Conservation (phyloP, 2,888 invertebrate genomes). For the Cryptophagus acutangulus region DNA sequence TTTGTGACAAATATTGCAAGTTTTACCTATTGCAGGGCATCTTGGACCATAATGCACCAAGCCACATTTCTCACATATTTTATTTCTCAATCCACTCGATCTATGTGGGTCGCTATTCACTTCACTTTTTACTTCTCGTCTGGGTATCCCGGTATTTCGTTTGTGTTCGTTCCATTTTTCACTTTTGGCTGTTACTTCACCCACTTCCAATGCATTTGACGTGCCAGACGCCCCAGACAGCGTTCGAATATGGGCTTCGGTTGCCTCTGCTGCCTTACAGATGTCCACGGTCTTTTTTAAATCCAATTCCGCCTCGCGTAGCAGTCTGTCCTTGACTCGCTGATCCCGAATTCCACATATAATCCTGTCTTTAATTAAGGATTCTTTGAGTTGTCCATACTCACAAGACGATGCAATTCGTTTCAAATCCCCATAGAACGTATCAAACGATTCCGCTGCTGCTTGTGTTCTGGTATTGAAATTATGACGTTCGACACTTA, state of each 20-base stretch:
- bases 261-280: constrained; percentile 13
- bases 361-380: constrained; percentile 5
- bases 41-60: background rate
- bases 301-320: constrained; percentile 7
- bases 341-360: constrained; percentile 1
- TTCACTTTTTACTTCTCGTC: background rate
- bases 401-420: constrained; percentile 2
- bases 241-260: constrained; percentile 6
- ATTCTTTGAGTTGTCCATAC: constrained; percentile 3
- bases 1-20: constrained; percentile 1
- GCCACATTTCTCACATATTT: constrained; percentile 1
- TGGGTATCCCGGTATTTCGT: background rate
- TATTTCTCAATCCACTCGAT: constrained; percentile 6
- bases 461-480: constrained; percentile 8
- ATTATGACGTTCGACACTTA: constrained; percentile 17
- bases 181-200: background rate
- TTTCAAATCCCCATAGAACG: constrained; percentile 5
- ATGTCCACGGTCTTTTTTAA: constrained; percentile 10
- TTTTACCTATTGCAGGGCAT: background rate
- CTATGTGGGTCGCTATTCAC: too few relatives aligned
- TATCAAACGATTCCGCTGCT: constrained; percentile 4
- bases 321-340: background rate
- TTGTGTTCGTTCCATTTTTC: background rate
- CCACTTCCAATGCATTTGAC: background rate
- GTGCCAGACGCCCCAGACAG: too few relatives aligned